Conservation (phyloP, 2,113 vertebrate genomes). For the Thamnophis sirtalis region DNA sequence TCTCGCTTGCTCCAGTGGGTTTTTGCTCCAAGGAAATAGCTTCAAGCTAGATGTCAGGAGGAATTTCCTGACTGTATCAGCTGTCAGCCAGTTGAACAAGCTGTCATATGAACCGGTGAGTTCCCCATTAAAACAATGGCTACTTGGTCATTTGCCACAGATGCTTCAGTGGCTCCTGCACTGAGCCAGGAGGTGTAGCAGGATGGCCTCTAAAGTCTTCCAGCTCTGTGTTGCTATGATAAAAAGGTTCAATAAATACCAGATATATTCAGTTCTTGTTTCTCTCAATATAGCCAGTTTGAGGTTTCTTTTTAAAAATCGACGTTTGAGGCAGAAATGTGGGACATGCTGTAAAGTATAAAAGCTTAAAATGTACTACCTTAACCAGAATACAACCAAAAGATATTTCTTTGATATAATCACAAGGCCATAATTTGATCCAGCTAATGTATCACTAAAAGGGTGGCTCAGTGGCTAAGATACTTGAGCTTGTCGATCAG, state of each 20-base stretch:
- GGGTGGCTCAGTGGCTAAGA: too few relatives aligned
- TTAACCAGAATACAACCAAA: neutral
- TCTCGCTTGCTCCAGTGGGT: neutral
- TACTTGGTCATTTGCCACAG: neutral
- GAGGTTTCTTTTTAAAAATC: neutral
- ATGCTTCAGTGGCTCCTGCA: neutral
- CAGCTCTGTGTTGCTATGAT: neutral
- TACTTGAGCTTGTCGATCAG: too few relatives aligned
- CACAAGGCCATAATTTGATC: neutral
- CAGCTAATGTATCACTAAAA: neutral
- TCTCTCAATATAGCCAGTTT: neutral
- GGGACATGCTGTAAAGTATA: neutral
- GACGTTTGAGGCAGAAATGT: neutral
- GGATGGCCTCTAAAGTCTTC: neutral
- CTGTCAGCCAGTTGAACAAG: neutral
- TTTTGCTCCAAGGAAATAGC: neutral
- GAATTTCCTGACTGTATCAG: neutral
- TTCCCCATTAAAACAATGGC: neutral
- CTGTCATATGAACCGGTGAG: neutral
- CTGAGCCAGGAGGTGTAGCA: neutral
- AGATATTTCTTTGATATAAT: neutral
- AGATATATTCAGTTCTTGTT: neutral
- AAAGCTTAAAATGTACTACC: neutral
- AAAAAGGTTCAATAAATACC: neutral
- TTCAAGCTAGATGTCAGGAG: neutral